Conservation (phyloP, 2,888 invertebrate genomes). For the Drosophila rubida region DNA sequence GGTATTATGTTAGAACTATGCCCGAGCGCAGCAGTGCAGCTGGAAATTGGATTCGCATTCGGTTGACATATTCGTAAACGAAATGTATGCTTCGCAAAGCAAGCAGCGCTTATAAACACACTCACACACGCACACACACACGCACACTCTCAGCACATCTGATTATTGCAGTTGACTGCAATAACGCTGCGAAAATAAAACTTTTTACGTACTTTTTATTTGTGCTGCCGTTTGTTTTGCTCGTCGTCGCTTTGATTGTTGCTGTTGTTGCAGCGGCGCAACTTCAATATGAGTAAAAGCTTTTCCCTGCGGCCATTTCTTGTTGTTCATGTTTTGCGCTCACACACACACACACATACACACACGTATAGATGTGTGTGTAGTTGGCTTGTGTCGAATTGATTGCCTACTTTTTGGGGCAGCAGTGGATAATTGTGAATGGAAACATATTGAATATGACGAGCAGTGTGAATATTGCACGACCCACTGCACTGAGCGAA, state of each 20-base stretch:
- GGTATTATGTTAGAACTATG: conserved; percentile 6
- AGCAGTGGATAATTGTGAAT: conserved; percentile 22
- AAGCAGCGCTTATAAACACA: conserved; percentile 23
- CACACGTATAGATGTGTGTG: neutral
- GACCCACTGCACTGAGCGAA: neutral
- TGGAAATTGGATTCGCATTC: conserved; percentile 23
- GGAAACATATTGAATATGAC: conserved; percentile 10
- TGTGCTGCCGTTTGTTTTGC: conserved; percentile 29
- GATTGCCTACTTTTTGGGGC: conserved; percentile 49
- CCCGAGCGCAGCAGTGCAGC: conserved; percentile 20
- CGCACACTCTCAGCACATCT: conserved; percentile 5
- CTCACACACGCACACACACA: conserved; percentile 6
- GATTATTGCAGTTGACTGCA: conserved; percentile 58
- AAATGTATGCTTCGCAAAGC: conserved; percentile 13
- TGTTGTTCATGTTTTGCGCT: neutral
- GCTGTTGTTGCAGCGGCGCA: conserved; percentile 12
- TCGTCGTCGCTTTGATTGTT: conserved; percentile 5
- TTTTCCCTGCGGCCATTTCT: conserved; percentile 24
- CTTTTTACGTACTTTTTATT: conserved; percentile 35
- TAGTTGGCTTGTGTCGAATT: conserved; percentile 32
- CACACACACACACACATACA: neutral
- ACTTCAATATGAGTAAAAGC: conserved; percentile 50
- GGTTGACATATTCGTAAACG: conserved; percentile 37
- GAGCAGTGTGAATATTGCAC: conserved; percentile 1
- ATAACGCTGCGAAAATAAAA: conserved; percentile 19